Base-by-base conservation (phyloP, 2,113 vertebrate species). In the Ceyx cyanopectus region DNA sequence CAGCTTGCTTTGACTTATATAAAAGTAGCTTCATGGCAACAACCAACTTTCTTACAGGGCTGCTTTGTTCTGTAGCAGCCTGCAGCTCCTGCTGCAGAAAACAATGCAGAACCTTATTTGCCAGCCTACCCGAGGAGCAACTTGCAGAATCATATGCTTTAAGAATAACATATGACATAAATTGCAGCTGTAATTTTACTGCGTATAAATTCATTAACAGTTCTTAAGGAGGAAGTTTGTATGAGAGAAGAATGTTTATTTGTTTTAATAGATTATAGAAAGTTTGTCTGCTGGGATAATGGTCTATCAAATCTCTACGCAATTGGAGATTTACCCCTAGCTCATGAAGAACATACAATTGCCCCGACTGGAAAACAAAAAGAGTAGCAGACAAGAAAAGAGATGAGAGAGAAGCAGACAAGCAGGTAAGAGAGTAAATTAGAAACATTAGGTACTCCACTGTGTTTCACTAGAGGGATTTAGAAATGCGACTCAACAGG, bases 401-500 rank as follows among this genome's bases (percentile, higher is more conserved):
- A 37, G 37, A 37, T 37, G 10, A 37, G 37, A 87, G 82, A 45
- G 45, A 16, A 45, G 45, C 45, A 45, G 45, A 45, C 45, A 4
- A 37, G 37, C 37, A 45, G 23, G 45, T 27, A 66, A 81, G 81
- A 66, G 65, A 90, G 80, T 65, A 82, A 70, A 92, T 77, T 56
- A 91, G 53, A 89, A 65, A 70, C 24, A 77, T 46, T 54, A 85
- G 48, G 79, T 83, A 54, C 45, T 94, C 43, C 12, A 51, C 15
- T 63, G 26, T n/a, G 26, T 29, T 65, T 34, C 56, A 54, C n/a
- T 73, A 79, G 66, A 12, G 24, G 12, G 41, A 65, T 90, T 95
- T 81, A 93, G 63, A 95, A 95, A 92, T 40, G 41, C 20, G 51
- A 34, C 80, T 41, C 23, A 95, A 89, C 3, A 54, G 32, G 17